phyloP scores from a whole-genome alignment of 2,888 invertebrate genomes.

The Cinara cedri region DNA sequence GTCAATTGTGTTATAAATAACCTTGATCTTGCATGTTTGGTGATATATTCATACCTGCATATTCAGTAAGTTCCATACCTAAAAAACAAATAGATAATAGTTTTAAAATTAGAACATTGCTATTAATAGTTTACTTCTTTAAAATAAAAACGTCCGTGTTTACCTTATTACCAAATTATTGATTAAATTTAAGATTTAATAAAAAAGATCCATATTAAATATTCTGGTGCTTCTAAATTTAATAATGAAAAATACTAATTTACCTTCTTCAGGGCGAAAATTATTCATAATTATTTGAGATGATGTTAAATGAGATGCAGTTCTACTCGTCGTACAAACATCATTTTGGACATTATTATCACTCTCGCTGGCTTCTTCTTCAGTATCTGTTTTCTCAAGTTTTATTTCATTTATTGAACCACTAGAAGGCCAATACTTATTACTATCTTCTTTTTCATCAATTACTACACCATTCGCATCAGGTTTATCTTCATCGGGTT shows the following conservation, averaged over 20 bases:
- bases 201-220: not conserved
- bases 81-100: too few species aligned
- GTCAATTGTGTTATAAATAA: constrained; percentile 28
- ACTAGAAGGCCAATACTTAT: constrained; percentile 27
- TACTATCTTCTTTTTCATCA: constrained; percentile 46
- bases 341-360: constrained; percentile 35
- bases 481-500: constrained; percentile 37
- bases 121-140: too few species aligned
- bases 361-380: constrained; percentile 54
- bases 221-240: not conserved
- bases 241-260: constrained; percentile 8
- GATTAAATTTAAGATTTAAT: not conserved
- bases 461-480: constrained; percentile 37
- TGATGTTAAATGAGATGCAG: not conserved
- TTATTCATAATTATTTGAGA: constrained; percentile 39
- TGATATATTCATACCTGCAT: constrained; percentile 48
- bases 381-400: constrained; percentile 46
- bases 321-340: constrained; percentile 39
- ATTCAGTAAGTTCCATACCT: constrained; percentile 53
- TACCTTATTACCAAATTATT: too few species aligned
- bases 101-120: not conserved
- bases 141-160: too few species aligned
- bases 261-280: constrained; percentile 53
- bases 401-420: constrained; percentile 41
- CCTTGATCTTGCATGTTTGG: constrained; percentile 55